A percentile compares a stretch with the other conserved stretches of the same genome.
These are phyloP conservation scores for Calliphora vicina DNA, from an alignment of 1,140 invertebrate species.

Conservation along the genomic window DNA sequence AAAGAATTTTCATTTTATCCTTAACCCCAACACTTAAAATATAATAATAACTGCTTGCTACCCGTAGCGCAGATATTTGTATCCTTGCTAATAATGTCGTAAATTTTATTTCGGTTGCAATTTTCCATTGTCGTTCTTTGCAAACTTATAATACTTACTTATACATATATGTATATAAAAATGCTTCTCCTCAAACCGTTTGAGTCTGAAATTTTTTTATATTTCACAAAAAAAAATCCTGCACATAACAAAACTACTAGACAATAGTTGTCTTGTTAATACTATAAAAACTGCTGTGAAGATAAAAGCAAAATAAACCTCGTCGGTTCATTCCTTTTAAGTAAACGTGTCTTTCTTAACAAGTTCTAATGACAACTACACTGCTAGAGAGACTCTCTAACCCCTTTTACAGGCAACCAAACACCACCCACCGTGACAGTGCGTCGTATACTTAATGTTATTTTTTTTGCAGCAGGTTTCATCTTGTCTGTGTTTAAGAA, in stretches of 20 bases:
- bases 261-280: slow-evolving; percentile 1
- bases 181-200: not conserved
- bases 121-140: not conserved
- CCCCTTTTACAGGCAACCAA: not conserved
- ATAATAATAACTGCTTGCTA: not conserved
- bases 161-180: too few relatives aligned
- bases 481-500: not conserved
- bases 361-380: not conserved
- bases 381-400: not conserved
- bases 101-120: not conserved
- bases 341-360: not conserved
- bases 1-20: not conserved
- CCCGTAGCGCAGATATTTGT: not conserved
- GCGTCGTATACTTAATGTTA: not conserved
- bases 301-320: not conserved
- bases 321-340: not conserved
- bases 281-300: not conserved
- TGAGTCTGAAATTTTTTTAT: not conserved
- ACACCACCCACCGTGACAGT: not conserved
- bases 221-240: not conserved
- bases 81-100: not conserved
- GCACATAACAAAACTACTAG: not conserved
- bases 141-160: too few relatives aligned
- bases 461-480: not conserved
- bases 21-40: not conserved